Percentiles rank a stretch among this genome's conserved stretches.
Evolutionary conservation across 2,888 invertebrate genomes (phyloP).

Genomic region (Oxystoma pomonae): DNA sequence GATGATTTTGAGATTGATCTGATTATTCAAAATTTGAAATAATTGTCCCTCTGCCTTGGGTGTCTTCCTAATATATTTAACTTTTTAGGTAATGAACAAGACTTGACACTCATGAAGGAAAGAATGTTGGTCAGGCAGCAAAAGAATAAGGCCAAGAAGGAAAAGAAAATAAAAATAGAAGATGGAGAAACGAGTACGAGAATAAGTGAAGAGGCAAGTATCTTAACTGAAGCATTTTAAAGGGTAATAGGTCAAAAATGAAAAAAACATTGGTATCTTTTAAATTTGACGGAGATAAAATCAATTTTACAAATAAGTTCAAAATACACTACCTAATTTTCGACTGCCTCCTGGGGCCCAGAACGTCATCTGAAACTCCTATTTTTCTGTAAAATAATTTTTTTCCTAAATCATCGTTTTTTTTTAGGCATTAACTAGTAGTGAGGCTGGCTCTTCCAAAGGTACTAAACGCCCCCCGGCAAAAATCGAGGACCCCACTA

Average conservation of each 20-base stretch:
- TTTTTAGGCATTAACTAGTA: not conserved
- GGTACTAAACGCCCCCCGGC: slow-evolving; percentile 13
- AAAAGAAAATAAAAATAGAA: slow-evolving; percentile 45
- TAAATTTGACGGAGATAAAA: too few relatives aligned
- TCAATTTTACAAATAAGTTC: too few relatives aligned
- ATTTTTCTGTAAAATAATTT: too few relatives aligned
- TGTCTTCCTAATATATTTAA: too few relatives aligned
- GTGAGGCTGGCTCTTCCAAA: not conserved
- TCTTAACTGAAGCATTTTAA: slow-evolving; percentile 22
- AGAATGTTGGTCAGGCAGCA: slow-evolving; percentile 66
- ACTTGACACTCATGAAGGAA: slow-evolving; percentile 59
- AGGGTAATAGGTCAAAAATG: slow-evolving; percentile 9
- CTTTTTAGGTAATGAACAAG: slow-evolving; percentile 63
- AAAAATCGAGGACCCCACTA: slow-evolving; percentile 22
- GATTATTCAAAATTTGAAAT: too few relatives aligned
- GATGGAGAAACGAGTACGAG: slow-evolving; percentile 21
- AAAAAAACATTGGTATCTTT: too few relatives aligned
- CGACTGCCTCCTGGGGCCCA: too few relatives aligned
- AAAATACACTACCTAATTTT: too few relatives aligned
- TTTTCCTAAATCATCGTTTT: too few relatives aligned
- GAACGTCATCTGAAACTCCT: too few relatives aligned
- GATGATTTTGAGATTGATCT: too few relatives aligned
- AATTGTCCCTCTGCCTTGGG: too few relatives aligned
- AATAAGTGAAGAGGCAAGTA: not conserved
- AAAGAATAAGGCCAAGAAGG: slow-evolving; percentile 66